A percentile compares a stretch with the other conserved stretches of the same genome.
phyloP scores from a whole-genome alignment of 2,888 invertebrate species.

The Gortyna flavago region DNA sequence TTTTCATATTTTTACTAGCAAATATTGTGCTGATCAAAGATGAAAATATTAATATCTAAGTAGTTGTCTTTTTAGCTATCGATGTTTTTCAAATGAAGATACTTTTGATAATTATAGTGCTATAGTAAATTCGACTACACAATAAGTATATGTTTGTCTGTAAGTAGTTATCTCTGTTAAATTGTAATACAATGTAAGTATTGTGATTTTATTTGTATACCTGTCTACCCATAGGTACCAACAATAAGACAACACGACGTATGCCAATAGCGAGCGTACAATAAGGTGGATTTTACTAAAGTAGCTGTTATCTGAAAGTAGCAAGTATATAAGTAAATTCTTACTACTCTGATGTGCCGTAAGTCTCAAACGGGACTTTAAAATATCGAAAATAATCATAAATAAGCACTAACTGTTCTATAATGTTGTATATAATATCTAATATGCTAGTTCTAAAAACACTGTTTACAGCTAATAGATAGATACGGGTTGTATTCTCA shows the following conservation, averaged over 20 bases:
- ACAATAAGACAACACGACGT: not conserved
- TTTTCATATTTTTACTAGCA: slow-evolving; percentile 2
- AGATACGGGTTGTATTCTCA: slow-evolving; percentile 75
- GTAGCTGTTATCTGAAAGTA: slow-evolving; percentile 10
- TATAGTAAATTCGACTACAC: slow-evolving; percentile 44
- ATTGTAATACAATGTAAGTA: slow-evolving; percentile 36
- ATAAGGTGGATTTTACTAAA: slow-evolving; percentile 47
- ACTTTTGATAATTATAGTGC: not conserved
- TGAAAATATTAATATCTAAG: not conserved
- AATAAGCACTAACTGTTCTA: slow-evolving; percentile 52
- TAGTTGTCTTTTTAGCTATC: slow-evolving; percentile 14
- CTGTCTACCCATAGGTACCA: slow-evolving; percentile 8
- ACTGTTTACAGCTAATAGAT: slow-evolving; percentile 57
- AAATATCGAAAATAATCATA: slow-evolving; percentile 57
- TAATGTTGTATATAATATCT: slow-evolving; percentile 62
- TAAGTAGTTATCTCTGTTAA: slow-evolving; percentile 30
- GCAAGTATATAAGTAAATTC: slow-evolving; percentile 27
- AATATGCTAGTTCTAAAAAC: slow-evolving; percentile 53
- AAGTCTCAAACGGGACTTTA: slow-evolving; percentile 65
- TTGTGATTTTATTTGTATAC: slow-evolving; percentile 38
- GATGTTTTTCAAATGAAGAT: slow-evolving; percentile 27
- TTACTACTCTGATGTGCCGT: slow-evolving; percentile 60
- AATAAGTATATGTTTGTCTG: slow-evolving; percentile 21
- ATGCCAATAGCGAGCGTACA: slow-evolving; percentile 14
- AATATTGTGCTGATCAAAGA: slow-evolving; percentile 14